Evolutionary conservation across 2,797 vertebrate genomes (phyloP), one percentile per base, ranked within the genome.

Genomic region (Acridotheres tristis): DNA sequence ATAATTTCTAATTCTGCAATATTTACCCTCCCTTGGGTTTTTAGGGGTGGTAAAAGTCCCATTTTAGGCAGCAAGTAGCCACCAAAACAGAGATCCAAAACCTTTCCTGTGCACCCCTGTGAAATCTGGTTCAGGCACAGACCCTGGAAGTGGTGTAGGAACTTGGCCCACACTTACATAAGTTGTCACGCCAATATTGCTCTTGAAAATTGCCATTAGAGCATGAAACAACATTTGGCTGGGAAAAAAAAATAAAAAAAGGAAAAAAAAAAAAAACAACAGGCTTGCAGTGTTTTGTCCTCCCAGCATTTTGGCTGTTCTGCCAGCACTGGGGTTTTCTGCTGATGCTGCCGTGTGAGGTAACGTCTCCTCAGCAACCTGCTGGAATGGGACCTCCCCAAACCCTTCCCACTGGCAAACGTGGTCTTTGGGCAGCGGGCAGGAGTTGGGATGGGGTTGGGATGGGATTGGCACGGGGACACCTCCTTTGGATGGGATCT

Each of bases 131-230:
- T 79, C 38, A 71, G 93, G 77, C 91, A 89, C 69, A 93, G 87
- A 91, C 54, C 61, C 66, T 73, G 67, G 89, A 71, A 75, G 43
- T 26, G 81, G 82, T 72, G 76, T 20, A 91, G 82, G 32, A 71
- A 57, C 89, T 95, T 97, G 96, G 94, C 93, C 1, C 2, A 67
- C 73, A 34, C 71, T 94, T 83, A 20, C 45, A 74, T 38, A 61
- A 86, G 45, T 88, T 88, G 93, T 92, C 96, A 96, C 61, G 78
- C 96, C 89, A 81, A 92, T 91, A 86, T 16, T 53, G 32, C 36
- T 95, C 88, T 76, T 95, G 95, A 96, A 97, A 97, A 97, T 96
- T 74, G 83, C 96, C 94, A 96, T 97, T 96, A 96, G 95, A 96
- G 96, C 96, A 88, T 96, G 93, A 95, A 97, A 94, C 71, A 89